A percentile compares a stretch with the other conserved stretches of the same genome.
Evolutionary conservation across 2,113 vertebrate species (phyloP).

Genomic region (Mustelus asterias): DNA sequence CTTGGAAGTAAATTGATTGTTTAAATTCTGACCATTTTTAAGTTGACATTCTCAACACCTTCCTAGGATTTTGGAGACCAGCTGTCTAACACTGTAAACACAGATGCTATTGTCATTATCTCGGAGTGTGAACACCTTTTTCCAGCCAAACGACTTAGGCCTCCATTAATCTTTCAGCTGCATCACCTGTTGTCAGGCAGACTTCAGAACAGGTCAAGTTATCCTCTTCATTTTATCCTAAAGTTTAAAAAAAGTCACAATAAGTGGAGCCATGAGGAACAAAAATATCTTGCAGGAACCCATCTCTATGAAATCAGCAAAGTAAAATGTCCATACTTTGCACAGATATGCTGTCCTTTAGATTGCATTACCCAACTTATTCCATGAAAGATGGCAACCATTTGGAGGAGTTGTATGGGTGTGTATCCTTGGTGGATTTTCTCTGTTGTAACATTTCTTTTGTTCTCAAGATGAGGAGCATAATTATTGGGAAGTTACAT

Average conservation of each 20-base stretch:
- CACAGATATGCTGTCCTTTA: neutral
- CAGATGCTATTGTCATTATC: neutral
- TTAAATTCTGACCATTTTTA: neutral
- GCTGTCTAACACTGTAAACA: neutral
- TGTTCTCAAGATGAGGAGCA: neutral
- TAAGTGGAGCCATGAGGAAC: neutral
- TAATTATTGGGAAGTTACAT: neutral
- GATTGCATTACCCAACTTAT: neutral
- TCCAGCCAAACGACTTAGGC: neutral
- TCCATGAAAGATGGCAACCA: neutral
- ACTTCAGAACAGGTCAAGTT: neutral
- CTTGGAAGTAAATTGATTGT: neutral
- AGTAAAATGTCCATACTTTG: neutral
- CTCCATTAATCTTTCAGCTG: neutral
- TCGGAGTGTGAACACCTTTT: neutral
- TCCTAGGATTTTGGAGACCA: neutral
- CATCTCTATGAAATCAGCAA: neutral
- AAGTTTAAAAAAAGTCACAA: neutral
- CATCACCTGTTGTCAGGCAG: neutral
- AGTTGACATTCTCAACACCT: neutral
- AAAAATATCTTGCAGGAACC: neutral
- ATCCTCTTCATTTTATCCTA: neutral
- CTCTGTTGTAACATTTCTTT: neutral
- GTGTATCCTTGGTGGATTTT: neutral
- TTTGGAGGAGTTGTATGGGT: neutral